Evolutionary conservation across 2,113 vertebrate genomes (phyloP), one percentile per base, ranked within the genome.

Genomic region (Pongo pygmaeus): DNA sequence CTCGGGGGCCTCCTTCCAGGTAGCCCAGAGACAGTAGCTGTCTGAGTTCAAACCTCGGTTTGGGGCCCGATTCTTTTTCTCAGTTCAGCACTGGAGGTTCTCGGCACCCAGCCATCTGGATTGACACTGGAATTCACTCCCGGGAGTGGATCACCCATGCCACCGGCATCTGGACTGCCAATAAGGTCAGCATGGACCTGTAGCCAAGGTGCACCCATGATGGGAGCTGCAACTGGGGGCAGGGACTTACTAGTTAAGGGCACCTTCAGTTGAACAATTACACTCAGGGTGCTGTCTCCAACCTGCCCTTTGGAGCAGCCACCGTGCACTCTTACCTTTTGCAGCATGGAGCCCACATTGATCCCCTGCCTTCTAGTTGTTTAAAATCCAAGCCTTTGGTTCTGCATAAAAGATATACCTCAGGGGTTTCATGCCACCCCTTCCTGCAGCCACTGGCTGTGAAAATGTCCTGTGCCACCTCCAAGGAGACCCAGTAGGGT

Each of bases 91-190:
- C 99, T 0, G 99, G 99, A 91, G 99, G 99, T 50, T 83, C 4
- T 0, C 98, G 97, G 2, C 99, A 98, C 0, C 97, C 99, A 0
- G 99, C 99, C 48, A 97, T 99, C 97, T 99, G 99, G 99, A 95
- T 99, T 0, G 99, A 99, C 98, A 99, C 99, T 0, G 99, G 99
- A 14, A 99, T 99, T 97, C 99, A 99, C 89, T 98, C 99, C 0
- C 99, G 99, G 61, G 99, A 99, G 94, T 99, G 99, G 99, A 98
- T 99, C 98, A 99, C 99, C 48, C 99, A 99, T 7, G 99, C 99
- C 97, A 99, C 99, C 0, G 99, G 99, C 0, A 87, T 99, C 96
- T 99, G 99, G 99, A 99, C 97, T 0, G 99, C 99, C 92, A 99
- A 99, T 95, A 99, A 99, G 99, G 99, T 99, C 85, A 97, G 88